Evolutionary conservation across 2,113 vertebrate species (phyloP).

Genomic region (Terrapene triunguis): DNA sequence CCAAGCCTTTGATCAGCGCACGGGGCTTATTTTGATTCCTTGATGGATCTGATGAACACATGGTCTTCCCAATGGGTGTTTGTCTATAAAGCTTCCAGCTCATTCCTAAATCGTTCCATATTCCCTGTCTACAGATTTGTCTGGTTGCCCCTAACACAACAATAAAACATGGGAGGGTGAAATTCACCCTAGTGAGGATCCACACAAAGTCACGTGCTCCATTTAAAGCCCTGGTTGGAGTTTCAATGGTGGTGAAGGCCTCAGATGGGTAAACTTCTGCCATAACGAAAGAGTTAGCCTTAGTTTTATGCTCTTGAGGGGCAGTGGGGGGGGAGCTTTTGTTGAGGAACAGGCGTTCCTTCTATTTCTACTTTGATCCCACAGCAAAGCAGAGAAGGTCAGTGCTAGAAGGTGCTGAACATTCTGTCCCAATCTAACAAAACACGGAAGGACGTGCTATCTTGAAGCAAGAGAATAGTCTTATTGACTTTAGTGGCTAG

Average conservation of each 20-base stretch:
- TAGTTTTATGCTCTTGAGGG: accelerated
- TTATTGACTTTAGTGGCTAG: not conserved
- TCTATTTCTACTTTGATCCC: not conserved
- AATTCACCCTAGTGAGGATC: not conserved
- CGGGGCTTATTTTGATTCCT: slow-evolving; percentile 64
- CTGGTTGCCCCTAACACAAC: not conserved
- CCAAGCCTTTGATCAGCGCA: not conserved
- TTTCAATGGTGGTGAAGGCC: not conserved
- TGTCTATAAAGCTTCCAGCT: slow-evolving; percentile 62
- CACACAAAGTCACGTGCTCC: not conserved
- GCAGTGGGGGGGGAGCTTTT: not conserved
- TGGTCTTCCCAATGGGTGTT: not conserved
- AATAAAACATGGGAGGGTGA: not conserved
- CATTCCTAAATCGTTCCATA: slow-evolving; percentile 58
- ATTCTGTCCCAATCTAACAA: not conserved
- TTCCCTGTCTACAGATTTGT: slow-evolving; percentile 38
- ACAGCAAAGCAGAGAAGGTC: not conserved
- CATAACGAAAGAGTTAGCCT: not conserved
- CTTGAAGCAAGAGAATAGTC: not conserved
- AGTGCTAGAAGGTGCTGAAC: not conserved
- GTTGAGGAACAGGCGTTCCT: not conserved
- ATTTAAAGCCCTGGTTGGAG: not conserved
- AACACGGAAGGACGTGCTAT: not conserved
- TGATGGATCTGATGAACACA: not conserved
- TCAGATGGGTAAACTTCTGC: not conserved